Percentiles rank a stretch among this genome's conserved stretches.
These are phyloP conservation scores for Helicoverpa armigera DNA, from an alignment of 1,140 invertebrate species.

Conservation along the genomic window DNA sequence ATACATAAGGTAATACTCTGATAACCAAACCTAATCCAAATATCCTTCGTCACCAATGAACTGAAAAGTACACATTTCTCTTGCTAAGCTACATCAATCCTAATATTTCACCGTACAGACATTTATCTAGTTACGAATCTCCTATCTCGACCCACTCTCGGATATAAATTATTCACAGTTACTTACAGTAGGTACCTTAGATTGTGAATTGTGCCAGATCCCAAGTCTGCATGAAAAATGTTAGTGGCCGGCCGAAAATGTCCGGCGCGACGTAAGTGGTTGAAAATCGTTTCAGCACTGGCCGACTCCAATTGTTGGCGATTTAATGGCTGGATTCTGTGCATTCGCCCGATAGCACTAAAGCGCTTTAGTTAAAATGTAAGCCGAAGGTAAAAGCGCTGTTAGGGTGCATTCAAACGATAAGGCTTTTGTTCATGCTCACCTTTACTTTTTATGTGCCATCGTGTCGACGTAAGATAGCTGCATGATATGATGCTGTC, in stretches of 20 bases:
- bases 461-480: conserved; percentile 36
- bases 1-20: too few relatives aligned
- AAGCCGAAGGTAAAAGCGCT: conserved; percentile 48
- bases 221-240: conserved; percentile 52
- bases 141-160: conserved; percentile 35
- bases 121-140: conserved; percentile 39
- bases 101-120: conserved; percentile 38
- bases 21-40: not conserved
- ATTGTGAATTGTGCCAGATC: conserved; percentile 33
- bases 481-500: conserved; percentile 38
- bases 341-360: conserved; percentile 48
- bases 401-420: conserved; percentile 42
- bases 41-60: not conserved
- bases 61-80: conserved; percentile 2
- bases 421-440: conserved; percentile 41
- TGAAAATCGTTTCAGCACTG: conserved; percentile 51
- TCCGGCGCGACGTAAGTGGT: conserved; percentile 51
- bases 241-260: conserved; percentile 49
- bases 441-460: conserved; percentile 35
- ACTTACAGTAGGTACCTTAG: conserved; percentile 35
- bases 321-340: conserved; percentile 52
- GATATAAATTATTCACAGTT: conserved; percentile 40
- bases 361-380: conserved; percentile 54
- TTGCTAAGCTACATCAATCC: conserved; percentile 20
- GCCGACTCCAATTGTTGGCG: conserved; percentile 51